Evolutionary conservation across 1,140 invertebrate species (phyloP), one percentile per base, ranked within the genome.

Genomic region (Zaprionus ghesquierei): DNA sequence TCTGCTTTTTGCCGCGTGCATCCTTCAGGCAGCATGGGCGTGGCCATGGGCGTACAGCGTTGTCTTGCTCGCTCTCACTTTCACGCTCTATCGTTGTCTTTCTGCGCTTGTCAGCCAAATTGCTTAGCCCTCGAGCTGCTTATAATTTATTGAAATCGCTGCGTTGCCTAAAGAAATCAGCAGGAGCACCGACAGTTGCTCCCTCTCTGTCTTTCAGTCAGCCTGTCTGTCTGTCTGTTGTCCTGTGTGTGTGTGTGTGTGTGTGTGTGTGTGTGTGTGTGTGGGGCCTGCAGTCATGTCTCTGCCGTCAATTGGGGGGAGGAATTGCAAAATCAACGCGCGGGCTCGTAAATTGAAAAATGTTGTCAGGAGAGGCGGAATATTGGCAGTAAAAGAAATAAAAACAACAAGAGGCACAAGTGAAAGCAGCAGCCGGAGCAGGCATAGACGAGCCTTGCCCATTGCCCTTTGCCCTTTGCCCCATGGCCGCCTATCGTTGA

Each of bases 71-170:
- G 13, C 35, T 41, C n/a, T 15, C 35, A 2, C n/a, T 41, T 2
- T 15, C 5, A n/a, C 33, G 1, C 13, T 35, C n/a, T 15, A 0
- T 8, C n/a, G 8, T n/a, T 41, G 35, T 41, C n/a, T 70, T 29
- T 64, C 33, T 65, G 55, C 56, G 46, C 55, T 44, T 75, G 71
- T 71, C 72, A 61, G 46, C 44, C 60, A 61, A 71, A 71, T 75
- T 89, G 79, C 77, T 87, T 80, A 89, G 84, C 79, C 79, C 73
- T 69, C 44, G 64, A 73, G 79, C 75, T 80, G 71, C 68, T 77
- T 84, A 89, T 77, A 84, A 84, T 87, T 89, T 89, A 89, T 89
- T 89, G 80, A 87, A 87, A 84, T 56, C 76, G 72, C 51, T 58
- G 56, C 46, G 56, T 62, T 33, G 12, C 49, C 41, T 46, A 10